phyloP scores from a whole-genome alignment of 2,888 invertebrate genomes.

The Heteromyza rotundicornis region DNA sequence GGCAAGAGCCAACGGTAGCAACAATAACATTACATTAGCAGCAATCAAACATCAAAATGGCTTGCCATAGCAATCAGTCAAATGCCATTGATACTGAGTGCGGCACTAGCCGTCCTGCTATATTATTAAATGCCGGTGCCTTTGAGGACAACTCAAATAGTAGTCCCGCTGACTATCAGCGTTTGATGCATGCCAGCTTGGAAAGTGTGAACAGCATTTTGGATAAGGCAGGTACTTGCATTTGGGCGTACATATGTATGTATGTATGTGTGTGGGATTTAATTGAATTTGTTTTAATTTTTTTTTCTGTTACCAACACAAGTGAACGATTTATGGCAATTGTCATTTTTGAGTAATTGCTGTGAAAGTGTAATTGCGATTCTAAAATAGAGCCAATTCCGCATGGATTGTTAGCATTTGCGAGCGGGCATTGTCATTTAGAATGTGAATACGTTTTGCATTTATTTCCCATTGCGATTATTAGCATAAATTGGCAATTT shows the following conservation, averaged over 20 bases:
- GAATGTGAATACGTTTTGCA: too few relatives aligned
- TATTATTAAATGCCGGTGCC: not conserved
- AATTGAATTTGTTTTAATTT: not conserved
- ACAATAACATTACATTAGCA: too few relatives aligned
- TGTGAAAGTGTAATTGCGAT: not conserved
- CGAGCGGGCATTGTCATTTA: too few relatives aligned
- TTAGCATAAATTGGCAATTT: too few relatives aligned
- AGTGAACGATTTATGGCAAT: not conserved
- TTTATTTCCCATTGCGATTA: too few relatives aligned
- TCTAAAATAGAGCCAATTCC: too few relatives aligned
- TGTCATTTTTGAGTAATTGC: not conserved
- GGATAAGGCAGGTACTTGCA: conserved; percentile 36
- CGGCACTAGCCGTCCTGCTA: too few relatives aligned
- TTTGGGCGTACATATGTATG: not conserved
- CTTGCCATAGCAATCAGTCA: not conserved
- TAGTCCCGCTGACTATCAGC: not conserved
- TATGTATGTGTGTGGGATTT: not conserved
- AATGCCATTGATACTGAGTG: not conserved
- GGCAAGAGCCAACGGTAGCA: not conserved
- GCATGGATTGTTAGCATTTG: too few relatives aligned
- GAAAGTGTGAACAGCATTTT: conserved; percentile 32
- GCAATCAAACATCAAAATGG: not conserved
- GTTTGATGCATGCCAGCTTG: not conserved
- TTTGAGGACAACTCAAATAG: not conserved
- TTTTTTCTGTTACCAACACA: not conserved